Base-by-base conservation (phyloP, 23 tunicate species). In the Styela clava region DNA sequence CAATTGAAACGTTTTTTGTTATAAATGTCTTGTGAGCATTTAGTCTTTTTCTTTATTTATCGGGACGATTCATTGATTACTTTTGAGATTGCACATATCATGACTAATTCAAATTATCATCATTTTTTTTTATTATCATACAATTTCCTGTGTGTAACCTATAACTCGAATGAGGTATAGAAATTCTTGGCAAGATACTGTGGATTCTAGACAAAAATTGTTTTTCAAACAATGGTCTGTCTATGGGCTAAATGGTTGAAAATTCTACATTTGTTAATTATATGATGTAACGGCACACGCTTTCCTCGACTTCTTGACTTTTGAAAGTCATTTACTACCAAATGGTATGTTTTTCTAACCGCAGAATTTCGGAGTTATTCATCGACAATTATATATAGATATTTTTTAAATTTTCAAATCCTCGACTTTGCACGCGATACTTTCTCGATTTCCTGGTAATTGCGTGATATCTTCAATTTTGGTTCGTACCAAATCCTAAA, bases 261-360 rank as follows among this genome's bases (percentile, higher is more conserved):
- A 44, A 44, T 44, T 44, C 12, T 12, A 5, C 12, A 18, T 71
- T 18, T 34, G 34, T 71, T 71, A 71, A 71, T 71, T 71, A 71
- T 30, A 71, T 71, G 77, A 71, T 71, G 77, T 16, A 71, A 71
- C 35, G 77, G 34, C 32, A 28, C 77, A 71, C 77, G 77, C 24
- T 71, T 71, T 71, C 77, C 77, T 33, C 35, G 34, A 29, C 56
- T 44, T 7, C 12, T 44, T 44, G 56, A 44, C 56, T 44, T 44
- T 44, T 44, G 56, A 44, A 44, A 44, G 56, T 44, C 56, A 44
- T 44, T 44, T 44, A 44, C 12, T 12, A 12, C 56, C 56, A 12
- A 44, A 44, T 12, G 56, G 12, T 44, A 12, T 44, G 12, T 44
- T 44, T 5, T 44, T 5, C 12, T 44, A 12, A 44, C 56, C 56